A percentile compares a stretch with the other conserved stretches of the same genome.
These are phyloP conservation scores for Podarcis muralis DNA, from an alignment of 2,113 vertebrate genomes.

Conservation along the genomic window DNA sequence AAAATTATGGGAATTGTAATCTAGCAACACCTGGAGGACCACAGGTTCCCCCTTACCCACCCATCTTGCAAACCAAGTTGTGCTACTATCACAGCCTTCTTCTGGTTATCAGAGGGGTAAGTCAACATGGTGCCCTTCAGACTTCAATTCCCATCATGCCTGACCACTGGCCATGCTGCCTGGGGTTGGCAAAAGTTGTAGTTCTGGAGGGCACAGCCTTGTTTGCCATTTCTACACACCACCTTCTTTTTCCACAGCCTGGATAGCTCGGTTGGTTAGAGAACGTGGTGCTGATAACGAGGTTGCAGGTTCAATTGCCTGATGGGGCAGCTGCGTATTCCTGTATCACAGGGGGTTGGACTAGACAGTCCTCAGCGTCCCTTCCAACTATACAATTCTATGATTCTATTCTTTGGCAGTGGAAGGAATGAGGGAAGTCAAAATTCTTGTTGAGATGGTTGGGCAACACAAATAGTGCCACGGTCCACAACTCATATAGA, in stretches of 20 bases:
- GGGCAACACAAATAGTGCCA: slow-evolving; percentile 30
- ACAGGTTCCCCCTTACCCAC: background rate
- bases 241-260: slow-evolving; percentile 26
- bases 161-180: too few species aligned
- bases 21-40: background rate
- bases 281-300: too few species aligned
- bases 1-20: background rate
- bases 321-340: too few species aligned
- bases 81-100: slow-evolving; percentile 11
- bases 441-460: slow-evolving; percentile 71
- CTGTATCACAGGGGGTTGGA: too few species aligned
- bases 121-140: background rate
- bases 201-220: too few species aligned
- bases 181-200: too few species aligned
- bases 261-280: too few species aligned
- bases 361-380: too few species aligned
- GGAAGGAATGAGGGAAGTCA: slow-evolving; percentile 46
- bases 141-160: too few species aligned
- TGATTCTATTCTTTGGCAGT: slow-evolving; percentile 29
- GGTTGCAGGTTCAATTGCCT: too few species aligned
- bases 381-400: too few species aligned
- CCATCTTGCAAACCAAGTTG: background rate
- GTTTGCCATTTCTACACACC: background rate
- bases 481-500: slow-evolving; percentile 42
- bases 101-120: background rate